Evolutionary conservation across 1,140 invertebrate species (phyloP).

Genomic region (Aphaenogaster ashmeadi): DNA sequence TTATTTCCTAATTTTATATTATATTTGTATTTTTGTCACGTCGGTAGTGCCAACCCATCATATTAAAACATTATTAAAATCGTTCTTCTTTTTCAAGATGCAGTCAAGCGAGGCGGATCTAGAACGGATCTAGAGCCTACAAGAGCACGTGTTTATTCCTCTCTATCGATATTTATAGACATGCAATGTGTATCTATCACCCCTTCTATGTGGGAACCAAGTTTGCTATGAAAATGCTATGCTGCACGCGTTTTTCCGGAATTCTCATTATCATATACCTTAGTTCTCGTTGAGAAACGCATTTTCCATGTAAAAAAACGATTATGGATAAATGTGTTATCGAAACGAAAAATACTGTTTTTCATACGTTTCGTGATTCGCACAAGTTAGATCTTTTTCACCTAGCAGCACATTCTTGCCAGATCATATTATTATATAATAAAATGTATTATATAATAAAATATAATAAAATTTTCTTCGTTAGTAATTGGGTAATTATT

Average conservation of each 20-base stretch:
- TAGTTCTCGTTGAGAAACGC: background rate
- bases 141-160: slow-evolving; percentile 20
- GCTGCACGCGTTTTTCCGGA: background rate
- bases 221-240: slow-evolving; percentile 8
- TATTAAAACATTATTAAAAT: background rate
- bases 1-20: slow-evolving; percentile 25
- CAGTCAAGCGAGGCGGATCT: background rate
- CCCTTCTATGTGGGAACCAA: slow-evolving; percentile 10
- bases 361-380: background rate
- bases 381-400: background rate
- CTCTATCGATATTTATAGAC: slow-evolving; percentile 57
- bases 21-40: background rate
- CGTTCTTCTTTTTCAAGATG: background rate
- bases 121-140: slow-evolving; percentile 11
- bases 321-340: background rate
- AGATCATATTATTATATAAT: too few species aligned
- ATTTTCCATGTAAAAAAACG: background rate
- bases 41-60: background rate
- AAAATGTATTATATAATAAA: too few species aligned
- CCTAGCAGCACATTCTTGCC: background rate
- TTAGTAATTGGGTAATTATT: background rate
- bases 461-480: background rate
- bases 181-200: slow-evolving; percentile 28
- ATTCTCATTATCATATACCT: background rate
- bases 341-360: background rate